Percentiles rank a stretch among this genome's conserved stretches.
phyloP scores from a whole-genome alignment of 2,113 vertebrate species.

The Eupsittula cactorum region DNA sequence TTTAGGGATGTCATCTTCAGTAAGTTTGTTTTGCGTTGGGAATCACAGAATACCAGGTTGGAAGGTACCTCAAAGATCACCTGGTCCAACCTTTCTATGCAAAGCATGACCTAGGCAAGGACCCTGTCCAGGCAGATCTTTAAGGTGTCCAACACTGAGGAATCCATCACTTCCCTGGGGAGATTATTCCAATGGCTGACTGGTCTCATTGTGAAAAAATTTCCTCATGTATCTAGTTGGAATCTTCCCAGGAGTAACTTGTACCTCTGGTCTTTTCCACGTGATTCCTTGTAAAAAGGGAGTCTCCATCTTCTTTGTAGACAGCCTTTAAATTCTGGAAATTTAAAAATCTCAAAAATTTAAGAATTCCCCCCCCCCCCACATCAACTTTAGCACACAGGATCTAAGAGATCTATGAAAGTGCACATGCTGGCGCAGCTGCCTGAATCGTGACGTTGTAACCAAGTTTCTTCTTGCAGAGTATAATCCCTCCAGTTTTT shows the following conservation, averaged over 20 bases:
- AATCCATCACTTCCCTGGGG: not conserved
- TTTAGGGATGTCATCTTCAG: not conserved
- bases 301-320: not conserved
- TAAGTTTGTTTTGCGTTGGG: not conserved
- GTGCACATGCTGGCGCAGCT: fast-evolving
- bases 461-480: not conserved
- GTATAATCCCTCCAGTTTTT: not conserved
- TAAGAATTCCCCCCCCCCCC: not conserved
- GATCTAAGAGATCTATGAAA: not conserved
- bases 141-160: not conserved
- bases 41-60: not conserved
- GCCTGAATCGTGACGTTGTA: not conserved
- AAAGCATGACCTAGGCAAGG: not conserved
- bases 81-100: not conserved
- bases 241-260: not conserved
- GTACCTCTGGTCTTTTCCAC: not conserved
- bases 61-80: not conserved
- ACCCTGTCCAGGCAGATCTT: not conserved
- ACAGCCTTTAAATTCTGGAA: not conserved
- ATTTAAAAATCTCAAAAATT: not conserved
- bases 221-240: not conserved
- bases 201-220: not conserved
- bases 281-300: not conserved
- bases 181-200: not conserved
- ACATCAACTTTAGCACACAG: not conserved